Conservation (phyloP, 2,888 invertebrate genomes). For the Amorpha juglandis region DNA sequence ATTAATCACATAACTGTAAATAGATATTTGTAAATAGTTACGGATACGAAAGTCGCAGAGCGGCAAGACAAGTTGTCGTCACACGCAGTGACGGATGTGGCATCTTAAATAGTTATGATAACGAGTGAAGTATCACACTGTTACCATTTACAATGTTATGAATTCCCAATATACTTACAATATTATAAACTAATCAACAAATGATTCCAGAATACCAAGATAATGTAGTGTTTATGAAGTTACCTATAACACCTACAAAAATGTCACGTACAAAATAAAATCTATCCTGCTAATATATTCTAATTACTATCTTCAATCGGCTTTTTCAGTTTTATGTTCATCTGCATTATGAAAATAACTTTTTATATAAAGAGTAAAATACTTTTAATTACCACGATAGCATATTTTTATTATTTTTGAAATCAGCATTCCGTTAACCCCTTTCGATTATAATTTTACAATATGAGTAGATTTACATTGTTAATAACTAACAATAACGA, state of each 20-base stretch:
- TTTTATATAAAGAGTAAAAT: neutral
- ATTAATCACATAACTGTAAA: constrained; percentile 76
- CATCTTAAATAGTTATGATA: constrained; percentile 60
- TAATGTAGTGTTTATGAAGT: constrained; percentile 30
- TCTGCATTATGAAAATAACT: neutral
- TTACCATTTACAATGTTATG: constrained; percentile 61
- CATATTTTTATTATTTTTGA: neutral
- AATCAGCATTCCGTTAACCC: constrained; percentile 15
- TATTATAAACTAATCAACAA: neutral
- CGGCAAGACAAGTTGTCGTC: constrained; percentile 63
- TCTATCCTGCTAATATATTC: constrained; percentile 23
- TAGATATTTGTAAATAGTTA: constrained; percentile 80
- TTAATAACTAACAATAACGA: neutral
- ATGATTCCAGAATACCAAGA: neutral
- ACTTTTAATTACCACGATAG: no score
- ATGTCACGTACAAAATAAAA: constrained; percentile 48
- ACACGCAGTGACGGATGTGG: constrained; percentile 53
- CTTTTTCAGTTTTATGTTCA: constrained; percentile 5
- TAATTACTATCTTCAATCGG: constrained; percentile 3
- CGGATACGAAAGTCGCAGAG: constrained; percentile 74
- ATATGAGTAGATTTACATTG: neutral
- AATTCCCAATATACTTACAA: constrained; percentile 22
- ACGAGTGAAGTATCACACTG: constrained; percentile 58
- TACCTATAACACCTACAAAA: constrained; percentile 42
- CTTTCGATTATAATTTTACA: neutral